Evolutionary conservation across 2,113 vertebrate species (phyloP), one percentile per base, ranked within the genome.

Genomic region (Nipponia nippon): DNA sequence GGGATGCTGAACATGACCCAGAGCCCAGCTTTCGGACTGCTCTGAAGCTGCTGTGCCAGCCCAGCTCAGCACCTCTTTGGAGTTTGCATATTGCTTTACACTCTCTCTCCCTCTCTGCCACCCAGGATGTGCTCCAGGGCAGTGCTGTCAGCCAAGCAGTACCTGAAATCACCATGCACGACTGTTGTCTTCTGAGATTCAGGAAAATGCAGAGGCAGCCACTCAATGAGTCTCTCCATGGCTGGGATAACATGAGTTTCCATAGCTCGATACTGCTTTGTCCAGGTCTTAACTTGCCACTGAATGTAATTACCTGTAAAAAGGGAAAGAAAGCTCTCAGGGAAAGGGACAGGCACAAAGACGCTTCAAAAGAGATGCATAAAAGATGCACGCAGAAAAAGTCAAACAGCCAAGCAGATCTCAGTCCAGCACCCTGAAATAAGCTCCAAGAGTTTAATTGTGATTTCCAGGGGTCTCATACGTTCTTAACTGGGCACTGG

Each of bases 161-260:
- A 99, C 99, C 98, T 99, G 98, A 98, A 99, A 93, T 98, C 98
- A 56, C 99, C 99, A 0, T 99, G 99, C 52, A 99, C 97, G n/a
- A 99, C 36, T 0, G 98, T 95, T 2, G 67, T 97, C 78, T 40
- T 96, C 93, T 98, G 98, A 32, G 97, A 91, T 17, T 65, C 59
- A 16, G 99, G 98, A 6, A 99, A 93, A 88, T 99, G 98, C 61
- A 93, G 92, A 6, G 98, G 98, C 50, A 99, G 98, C 99, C 99
- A 99, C 21, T 98, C 34, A 2, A 98, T 97, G 73, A 99, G 98
- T 79, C 98, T 97, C 94, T 99, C 98, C 98, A 99, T 98, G 0
- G 97, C 95, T 7, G 98, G 98, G 90, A 99, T 97, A 13, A 87
- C n/a, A 0, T 55, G 89, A 20, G 97, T 98, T 83, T 98, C 98